Conservation (phyloP, 2,797 vertebrate genomes). For the Lithobates pipiens region DNA sequence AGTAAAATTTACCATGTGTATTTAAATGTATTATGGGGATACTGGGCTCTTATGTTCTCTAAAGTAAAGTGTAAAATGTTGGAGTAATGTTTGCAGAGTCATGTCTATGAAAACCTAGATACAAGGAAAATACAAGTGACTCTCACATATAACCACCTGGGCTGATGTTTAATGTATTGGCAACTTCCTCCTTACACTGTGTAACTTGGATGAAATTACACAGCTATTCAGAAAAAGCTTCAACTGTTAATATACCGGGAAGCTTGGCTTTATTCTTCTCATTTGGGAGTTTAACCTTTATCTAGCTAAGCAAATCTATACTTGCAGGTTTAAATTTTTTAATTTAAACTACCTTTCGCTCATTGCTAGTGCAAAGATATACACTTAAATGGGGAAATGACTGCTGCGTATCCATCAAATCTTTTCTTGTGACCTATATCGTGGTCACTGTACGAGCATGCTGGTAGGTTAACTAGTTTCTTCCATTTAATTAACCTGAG, state of each 20-base stretch:
- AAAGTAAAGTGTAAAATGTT: constrained; percentile 49
- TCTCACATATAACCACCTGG: constrained; percentile 57
- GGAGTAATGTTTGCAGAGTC: constrained; percentile 53
- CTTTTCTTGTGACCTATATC: too few species aligned
- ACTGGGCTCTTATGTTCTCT: constrained; percentile 26
- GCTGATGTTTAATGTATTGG: constrained; percentile 58
- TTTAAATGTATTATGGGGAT: constrained; percentile 43
- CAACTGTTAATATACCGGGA: constrained; percentile 45
- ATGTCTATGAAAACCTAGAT: constrained; percentile 55
- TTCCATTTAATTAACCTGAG: too few species aligned
- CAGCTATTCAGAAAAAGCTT: constrained; percentile 42
- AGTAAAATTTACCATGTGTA: constrained; percentile 43
- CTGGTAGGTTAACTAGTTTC: too few species aligned
- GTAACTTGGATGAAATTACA: constrained; percentile 60
- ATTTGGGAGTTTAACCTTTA: constrained; percentile 26
- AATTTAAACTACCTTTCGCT: too few species aligned
- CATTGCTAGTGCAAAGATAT: too few species aligned
- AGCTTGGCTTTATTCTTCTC: constrained; percentile 41
- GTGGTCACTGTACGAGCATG: too few species aligned
- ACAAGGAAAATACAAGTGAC: constrained; percentile 50
- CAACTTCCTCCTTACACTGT: constrained; percentile 56
- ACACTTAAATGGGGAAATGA: too few species aligned
- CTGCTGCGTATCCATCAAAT: too few species aligned
- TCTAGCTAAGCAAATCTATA: background rate
- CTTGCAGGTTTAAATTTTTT: background rate